Evolutionary conservation across 2,888 invertebrate species (phyloP).

Genomic region (Leptinotarsa juncta): DNA sequence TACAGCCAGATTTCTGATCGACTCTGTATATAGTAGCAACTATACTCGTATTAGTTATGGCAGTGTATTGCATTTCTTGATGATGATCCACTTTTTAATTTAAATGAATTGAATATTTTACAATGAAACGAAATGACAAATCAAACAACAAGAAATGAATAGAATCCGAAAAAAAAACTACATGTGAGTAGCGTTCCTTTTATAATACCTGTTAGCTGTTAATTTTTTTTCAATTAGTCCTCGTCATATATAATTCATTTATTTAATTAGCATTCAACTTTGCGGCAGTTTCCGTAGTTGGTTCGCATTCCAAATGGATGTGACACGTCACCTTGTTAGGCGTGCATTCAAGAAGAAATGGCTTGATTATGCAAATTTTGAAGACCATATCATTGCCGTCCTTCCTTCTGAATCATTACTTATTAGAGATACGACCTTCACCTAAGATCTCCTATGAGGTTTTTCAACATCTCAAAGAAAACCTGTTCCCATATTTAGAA

Average conservation of each 20-base stretch:
- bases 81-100: no score
- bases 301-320: slow-evolving; percentile 28
- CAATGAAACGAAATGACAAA: neutral
- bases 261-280: slow-evolving; percentile 15
- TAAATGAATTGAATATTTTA: no score
- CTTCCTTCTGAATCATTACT: slow-evolving; percentile 16
- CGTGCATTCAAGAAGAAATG: slow-evolving; percentile 30
- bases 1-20: no score
- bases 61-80: no score
- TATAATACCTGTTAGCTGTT: neutral
- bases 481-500: neutral
- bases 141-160: neutral
- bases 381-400: slow-evolving; percentile 31
- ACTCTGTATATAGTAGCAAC: no score
- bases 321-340: slow-evolving; percentile 28
- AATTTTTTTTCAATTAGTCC: neutral
- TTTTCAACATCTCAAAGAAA: neutral
- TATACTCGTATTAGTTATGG: no score
- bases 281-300: slow-evolving; percentile 7
- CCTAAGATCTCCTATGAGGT: slow-evolving; percentile 9
- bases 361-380: slow-evolving; percentile 32
- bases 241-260: slow-evolving; percentile 11
- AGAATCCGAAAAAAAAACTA: neutral
- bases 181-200: neutral
- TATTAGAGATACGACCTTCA: slow-evolving; percentile 17